phyloP scores from a whole-genome alignment of 2,113 vertebrate genomes.

The Antechinus stuartii region DNA sequence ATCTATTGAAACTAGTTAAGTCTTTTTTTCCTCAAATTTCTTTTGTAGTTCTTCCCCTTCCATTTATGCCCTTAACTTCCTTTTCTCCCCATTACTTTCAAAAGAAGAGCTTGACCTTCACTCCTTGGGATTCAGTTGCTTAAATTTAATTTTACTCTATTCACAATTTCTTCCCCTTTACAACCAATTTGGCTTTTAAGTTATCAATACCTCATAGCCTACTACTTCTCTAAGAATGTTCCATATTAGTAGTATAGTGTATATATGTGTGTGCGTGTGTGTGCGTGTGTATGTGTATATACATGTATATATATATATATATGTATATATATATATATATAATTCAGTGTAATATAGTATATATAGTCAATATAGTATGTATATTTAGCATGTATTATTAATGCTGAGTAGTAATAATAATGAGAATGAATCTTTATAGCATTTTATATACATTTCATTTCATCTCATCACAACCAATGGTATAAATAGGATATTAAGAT shows the following conservation, averaged over 20 bases:
- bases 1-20: neutral
- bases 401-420: constrained; percentile 2
- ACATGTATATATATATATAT: no score
- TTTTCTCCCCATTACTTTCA: neutral
- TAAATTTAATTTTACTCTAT: neutral
- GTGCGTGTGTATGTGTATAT: no score
- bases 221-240: neutral
- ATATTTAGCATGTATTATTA: neutral
- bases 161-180: neutral
- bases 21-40: neutral
- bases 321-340: no score
- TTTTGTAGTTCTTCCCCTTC: neutral
- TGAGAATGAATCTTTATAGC: neutral
- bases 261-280: no score
- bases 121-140: neutral
- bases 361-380: no score
- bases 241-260: neutral
- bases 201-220: neutral
- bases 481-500: neutral
- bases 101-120: neutral
- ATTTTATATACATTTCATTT: constrained; percentile 29
- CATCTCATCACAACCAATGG: neutral
- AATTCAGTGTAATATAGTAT: no score
- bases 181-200: neutral
- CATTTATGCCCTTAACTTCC: neutral